Percentiles rank a stretch among this genome's conserved stretches.
phyloP scores from a whole-genome alignment of 2,888 invertebrate genomes.

The Adela reaumurella region DNA sequence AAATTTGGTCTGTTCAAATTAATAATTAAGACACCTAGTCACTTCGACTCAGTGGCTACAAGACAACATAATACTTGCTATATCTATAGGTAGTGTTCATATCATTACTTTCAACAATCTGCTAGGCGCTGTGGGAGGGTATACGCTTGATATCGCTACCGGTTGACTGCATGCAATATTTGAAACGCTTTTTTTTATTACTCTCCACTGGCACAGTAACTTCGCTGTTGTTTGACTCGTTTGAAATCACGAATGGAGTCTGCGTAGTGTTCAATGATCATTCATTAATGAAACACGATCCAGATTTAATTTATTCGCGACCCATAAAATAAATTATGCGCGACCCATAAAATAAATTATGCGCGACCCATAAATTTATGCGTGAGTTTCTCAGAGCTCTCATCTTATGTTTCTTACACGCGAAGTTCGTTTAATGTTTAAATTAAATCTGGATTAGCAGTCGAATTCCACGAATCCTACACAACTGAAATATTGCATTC shows the following conservation, averaged over 20 bases:
- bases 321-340: constrained; percentile 6
- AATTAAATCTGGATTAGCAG: constrained; percentile 19
- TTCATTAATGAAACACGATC: constrained; percentile 4
- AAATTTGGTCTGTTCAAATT: too few relatives aligned
- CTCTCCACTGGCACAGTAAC: constrained; percentile 23
- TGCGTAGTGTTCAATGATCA: constrained; percentile 16
- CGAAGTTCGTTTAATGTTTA: too few relatives aligned
- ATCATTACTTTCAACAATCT: constrained; percentile 22
- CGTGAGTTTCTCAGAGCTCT: too few relatives aligned
- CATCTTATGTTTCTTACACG: too few relatives aligned
- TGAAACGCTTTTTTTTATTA: constrained; percentile 40
- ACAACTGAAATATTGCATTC: constrained; percentile 51
- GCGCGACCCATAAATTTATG: too few relatives aligned
- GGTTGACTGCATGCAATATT: constrained; percentile 57
- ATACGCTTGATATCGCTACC: background rate
- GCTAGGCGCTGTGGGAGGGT: constrained; percentile 30
- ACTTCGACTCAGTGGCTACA: too few relatives aligned
- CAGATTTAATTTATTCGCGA: constrained; percentile 11
- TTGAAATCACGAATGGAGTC: constrained; percentile 1
- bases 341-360: too few relatives aligned
- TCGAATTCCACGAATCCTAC: constrained; percentile 24
- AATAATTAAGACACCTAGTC: too few relatives aligned
- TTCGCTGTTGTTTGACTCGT: constrained; percentile 23
- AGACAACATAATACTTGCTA: too few relatives aligned
- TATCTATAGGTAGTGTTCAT: too few relatives aligned